phyloP scores from a whole-genome alignment of 2,797 vertebrate genomes.

The Anabas testudineus region DNA sequence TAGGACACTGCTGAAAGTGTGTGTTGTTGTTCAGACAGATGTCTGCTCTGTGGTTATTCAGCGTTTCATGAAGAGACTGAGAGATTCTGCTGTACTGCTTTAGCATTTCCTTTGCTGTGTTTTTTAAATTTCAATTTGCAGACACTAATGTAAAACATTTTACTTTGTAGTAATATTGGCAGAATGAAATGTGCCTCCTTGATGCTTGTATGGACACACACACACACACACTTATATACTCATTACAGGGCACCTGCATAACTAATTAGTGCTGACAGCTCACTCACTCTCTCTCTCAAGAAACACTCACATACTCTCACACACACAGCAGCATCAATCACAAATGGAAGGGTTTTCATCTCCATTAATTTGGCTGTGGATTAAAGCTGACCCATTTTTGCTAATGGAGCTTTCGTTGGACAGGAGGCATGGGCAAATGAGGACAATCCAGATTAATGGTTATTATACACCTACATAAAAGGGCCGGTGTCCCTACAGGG shows the following conservation, averaged over 20 bases:
- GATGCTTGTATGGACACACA: slow-evolving; percentile 32
- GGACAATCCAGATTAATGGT: slow-evolving; percentile 64
- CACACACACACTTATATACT: slow-evolving; percentile 33
- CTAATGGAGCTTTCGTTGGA: slow-evolving; percentile 77
- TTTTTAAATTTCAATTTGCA: slow-evolving; percentile 36
- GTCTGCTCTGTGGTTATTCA: slow-evolving; percentile 41
- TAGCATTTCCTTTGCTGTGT: slow-evolving; percentile 53
- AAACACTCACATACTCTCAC: slow-evolving; percentile 48
- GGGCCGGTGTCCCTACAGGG: slow-evolving; percentile 35
- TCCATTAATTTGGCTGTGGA: slow-evolving; percentile 82
- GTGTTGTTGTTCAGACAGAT: slow-evolving; percentile 25
- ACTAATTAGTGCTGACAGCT: slow-evolving; percentile 74
- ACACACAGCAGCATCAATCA: slow-evolving; percentile 70
- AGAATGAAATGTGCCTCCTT: slow-evolving; percentile 50
- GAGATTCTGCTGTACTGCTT: slow-evolving; percentile 15
- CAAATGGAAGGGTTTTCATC: slow-evolving; percentile 81
- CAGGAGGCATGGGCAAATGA: slow-evolving; percentile 59
- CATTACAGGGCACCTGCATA: slow-evolving; percentile 68
- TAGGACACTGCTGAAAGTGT: slow-evolving; percentile 15
- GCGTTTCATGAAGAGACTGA: slow-evolving; percentile 51
- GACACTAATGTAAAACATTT: slow-evolving; percentile 51
- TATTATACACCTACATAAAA: slow-evolving; percentile 60
- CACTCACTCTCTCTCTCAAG: slow-evolving; percentile 42
- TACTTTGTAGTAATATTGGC: slow-evolving; percentile 57
- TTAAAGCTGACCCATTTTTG: slow-evolving; percentile 84